Percentiles rank a stretch among this genome's conserved stretches.
Evolutionary conservation across 2,888 invertebrate species (phyloP).

Genomic region (Troides aeacus): DNA sequence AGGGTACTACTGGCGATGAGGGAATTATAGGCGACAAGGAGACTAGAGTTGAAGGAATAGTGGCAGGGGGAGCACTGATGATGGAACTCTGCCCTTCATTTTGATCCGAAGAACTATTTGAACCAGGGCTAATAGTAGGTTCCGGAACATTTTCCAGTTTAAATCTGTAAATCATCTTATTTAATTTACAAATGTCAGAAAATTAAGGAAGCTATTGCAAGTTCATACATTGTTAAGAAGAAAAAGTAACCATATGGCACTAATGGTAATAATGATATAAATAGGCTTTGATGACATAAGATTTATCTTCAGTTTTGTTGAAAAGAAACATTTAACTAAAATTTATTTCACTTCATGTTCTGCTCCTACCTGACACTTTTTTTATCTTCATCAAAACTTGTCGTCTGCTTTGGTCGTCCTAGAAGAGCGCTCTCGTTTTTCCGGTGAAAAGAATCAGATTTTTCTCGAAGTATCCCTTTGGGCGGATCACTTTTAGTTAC

Average conservation of each 20-base stretch:
- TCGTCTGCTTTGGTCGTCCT: slow-evolving; percentile 53
- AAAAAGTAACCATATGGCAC: no score
- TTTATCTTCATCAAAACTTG: slow-evolving; percentile 84
- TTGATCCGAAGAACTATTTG: slow-evolving; percentile 74
- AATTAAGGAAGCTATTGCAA: no score
- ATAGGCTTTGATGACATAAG: no score
- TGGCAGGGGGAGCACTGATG: slow-evolving; percentile 55
- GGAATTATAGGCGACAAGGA: slow-evolving; percentile 41
- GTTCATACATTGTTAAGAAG: no score
- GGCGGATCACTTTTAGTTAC: slow-evolving; percentile 72
- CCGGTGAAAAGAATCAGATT: slow-evolving; percentile 56
- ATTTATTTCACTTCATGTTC: no score
- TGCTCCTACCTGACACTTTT: slow-evolving; percentile 83
- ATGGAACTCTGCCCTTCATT: slow-evolving; percentile 73
- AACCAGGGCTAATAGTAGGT: slow-evolving; percentile 71
- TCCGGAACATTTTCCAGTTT: slow-evolving; percentile 65
- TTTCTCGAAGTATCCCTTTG: slow-evolving; percentile 83
- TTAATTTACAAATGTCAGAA: no score
- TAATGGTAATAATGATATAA: no score
- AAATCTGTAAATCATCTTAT: slow-evolving; percentile 49
- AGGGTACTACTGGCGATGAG: slow-evolving; percentile 40
- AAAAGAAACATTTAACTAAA: no score
- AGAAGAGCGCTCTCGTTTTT: slow-evolving; percentile 53
- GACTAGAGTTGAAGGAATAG: slow-evolving; percentile 31
- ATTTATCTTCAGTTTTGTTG: no score